These are phyloP conservation scores for Conopomorpha cramerella DNA, from an alignment of 1,140 invertebrate genomes.

Conservation along the genomic window DNA sequence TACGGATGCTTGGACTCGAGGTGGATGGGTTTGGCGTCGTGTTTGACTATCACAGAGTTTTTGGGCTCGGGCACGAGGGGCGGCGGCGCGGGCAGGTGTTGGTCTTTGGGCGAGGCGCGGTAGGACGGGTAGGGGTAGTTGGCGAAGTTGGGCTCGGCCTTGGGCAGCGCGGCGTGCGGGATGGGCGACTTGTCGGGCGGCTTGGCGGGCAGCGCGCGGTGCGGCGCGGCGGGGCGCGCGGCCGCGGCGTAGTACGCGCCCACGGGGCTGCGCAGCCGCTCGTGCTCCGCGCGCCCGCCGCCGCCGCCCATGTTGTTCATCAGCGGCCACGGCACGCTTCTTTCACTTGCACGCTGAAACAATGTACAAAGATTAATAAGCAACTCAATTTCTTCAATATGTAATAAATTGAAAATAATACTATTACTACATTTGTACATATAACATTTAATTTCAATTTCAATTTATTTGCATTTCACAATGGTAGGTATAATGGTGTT, in stretches of 20 bases:
- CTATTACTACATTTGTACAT: too few relatives aligned
- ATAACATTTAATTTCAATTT: too few relatives aligned
- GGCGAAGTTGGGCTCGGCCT: conserved; percentile 75
- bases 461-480: too few relatives aligned
- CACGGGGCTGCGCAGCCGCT: conserved; percentile 25
- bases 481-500: too few relatives aligned
- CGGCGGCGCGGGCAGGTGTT: conserved; percentile 63
- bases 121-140: conserved; percentile 65
- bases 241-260: conserved; percentile 12
- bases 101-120: conserved; percentile 63
- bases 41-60: conserved; percentile 79
- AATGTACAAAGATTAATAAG: conserved; percentile 15
- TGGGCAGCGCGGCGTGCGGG: conserved; percentile 64
- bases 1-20: conserved; percentile 65
- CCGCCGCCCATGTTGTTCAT: conserved; percentile 47
- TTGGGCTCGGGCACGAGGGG: conserved; percentile 69
- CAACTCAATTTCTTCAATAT: too few relatives aligned
- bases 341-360: conserved; percentile 39
- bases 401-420: too few relatives aligned
- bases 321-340: conserved; percentile 55
- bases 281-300: conserved; percentile 36
- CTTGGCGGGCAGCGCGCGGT: conserved; percentile 60
- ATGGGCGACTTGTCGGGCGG: conserved; percentile 66
- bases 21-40: conserved; percentile 68
- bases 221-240: conserved; percentile 11